A percentile compares a stretch with the other conserved stretches of the same genome.
These are phyloP conservation scores for Platycnemis pennipes DNA, from an alignment of 2,888 invertebrate species.

Conservation along the genomic window DNA sequence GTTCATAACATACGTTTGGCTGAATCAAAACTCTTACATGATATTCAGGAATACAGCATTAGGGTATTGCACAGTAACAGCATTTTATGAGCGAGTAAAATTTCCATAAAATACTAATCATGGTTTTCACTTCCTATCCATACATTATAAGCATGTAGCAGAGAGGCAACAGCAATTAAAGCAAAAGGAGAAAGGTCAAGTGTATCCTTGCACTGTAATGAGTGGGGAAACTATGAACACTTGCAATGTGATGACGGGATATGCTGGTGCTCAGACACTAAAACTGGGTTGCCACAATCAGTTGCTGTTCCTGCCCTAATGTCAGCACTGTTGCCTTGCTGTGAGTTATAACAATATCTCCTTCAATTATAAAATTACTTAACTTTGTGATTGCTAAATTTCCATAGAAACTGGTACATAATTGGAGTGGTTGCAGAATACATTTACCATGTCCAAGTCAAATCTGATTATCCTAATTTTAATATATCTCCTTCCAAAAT, in stretches of 20 bases:
- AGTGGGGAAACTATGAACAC: conserved; percentile 85
- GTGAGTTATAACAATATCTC: conserved; percentile 79
- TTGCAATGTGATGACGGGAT: conserved; percentile 85
- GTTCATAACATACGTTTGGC: too few species aligned
- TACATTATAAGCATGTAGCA: conserved; percentile 82
- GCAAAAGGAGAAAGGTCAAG: conserved; percentile 75
- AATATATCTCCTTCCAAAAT: too few species aligned
- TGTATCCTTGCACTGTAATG: conserved; percentile 84
- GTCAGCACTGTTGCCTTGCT: conserved; percentile 84
- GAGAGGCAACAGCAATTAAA: conserved; percentile 74
- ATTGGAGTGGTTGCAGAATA: too few species aligned
- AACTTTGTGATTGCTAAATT: too few species aligned
- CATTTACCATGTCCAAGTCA: too few species aligned
- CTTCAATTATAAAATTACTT: too few species aligned
- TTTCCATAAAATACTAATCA: neutral
- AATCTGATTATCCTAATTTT: too few species aligned
- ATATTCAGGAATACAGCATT: too few species aligned
- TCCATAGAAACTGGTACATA: too few species aligned
- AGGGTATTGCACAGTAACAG: too few species aligned
- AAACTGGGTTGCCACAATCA: conserved; percentile 82
- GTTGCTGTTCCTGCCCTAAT: conserved; percentile 82
- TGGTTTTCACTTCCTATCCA: neutral
- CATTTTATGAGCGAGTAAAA: neutral
- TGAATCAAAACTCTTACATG: too few species aligned
- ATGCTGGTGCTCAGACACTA: conserved; percentile 86